Conservation (phyloP, 1,140 invertebrate species). For the Adelges cooleyi region DNA sequence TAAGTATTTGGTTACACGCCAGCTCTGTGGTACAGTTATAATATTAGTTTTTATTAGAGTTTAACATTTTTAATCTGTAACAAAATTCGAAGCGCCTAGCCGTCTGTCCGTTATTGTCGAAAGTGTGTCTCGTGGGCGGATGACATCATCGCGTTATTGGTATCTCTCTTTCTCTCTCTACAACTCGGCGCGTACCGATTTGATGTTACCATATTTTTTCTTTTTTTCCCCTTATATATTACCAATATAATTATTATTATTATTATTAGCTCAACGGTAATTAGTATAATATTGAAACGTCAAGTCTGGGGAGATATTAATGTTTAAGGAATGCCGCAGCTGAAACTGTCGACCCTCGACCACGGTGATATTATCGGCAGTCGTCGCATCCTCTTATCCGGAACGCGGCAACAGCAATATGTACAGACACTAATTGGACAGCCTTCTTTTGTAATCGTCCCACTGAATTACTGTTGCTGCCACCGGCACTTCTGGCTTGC, state of each 20-base stretch:
- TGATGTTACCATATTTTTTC: too few relatives aligned
- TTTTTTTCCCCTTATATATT: background rate
- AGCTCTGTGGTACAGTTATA: too few relatives aligned
- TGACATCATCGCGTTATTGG: too few relatives aligned
- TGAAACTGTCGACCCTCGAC: slow-evolving; percentile 22
- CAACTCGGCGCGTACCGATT: too few relatives aligned
- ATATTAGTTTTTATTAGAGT: too few relatives aligned
- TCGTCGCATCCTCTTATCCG: background rate
- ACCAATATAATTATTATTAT: slow-evolving; percentile 7
- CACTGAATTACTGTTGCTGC: background rate
- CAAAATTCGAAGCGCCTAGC: too few relatives aligned
- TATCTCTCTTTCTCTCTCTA: too few relatives aligned
- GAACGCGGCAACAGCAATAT: background rate
- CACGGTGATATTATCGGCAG: slow-evolving; percentile 11
- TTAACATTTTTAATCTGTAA: too few relatives aligned
- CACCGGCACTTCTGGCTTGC: background rate
- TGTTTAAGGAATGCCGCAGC: slow-evolving; percentile 19
- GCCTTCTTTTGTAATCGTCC: slow-evolving; percentile 14
- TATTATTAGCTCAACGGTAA: background rate
- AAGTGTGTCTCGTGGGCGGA: too few relatives aligned
- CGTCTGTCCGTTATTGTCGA: too few relatives aligned
- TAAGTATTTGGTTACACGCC: too few relatives aligned
- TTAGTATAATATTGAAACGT: slow-evolving; percentile 22
- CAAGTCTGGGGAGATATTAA: slow-evolving; percentile 19
- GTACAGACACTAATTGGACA: slow-evolving; percentile 25